Conservation (phyloP, 2,888 invertebrate species). For the Microctonus aethiopoides region DNA sequence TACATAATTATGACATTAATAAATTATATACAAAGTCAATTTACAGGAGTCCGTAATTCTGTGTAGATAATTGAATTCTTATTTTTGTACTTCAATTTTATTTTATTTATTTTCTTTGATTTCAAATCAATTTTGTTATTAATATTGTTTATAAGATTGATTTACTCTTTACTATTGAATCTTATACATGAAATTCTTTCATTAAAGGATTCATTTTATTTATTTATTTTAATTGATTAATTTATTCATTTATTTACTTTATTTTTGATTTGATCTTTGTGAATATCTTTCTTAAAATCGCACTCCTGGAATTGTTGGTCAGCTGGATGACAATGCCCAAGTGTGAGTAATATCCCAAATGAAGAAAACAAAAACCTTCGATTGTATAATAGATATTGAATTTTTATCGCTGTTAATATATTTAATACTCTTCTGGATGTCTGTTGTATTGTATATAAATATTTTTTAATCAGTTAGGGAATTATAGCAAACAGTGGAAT, state of each 20-base stretch:
- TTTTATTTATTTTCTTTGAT: constrained; percentile 25
- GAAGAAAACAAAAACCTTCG: constrained; percentile 35
- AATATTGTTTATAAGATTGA: constrained; percentile 18
- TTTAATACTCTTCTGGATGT: too few relatives aligned
- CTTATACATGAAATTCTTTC: constrained; percentile 14
- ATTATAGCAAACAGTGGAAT: not conserved
- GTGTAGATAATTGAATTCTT: constrained; percentile 22
- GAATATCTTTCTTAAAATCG: constrained; percentile 58
- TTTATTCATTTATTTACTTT: too few relatives aligned
- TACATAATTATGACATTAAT: constrained; percentile 65
- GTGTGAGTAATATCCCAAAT: constrained; percentile 64
- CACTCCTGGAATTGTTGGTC: constrained; percentile 67
- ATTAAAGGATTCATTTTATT: constrained; percentile 18
- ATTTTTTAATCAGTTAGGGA: not conserved
- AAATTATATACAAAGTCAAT: constrained; percentile 66
- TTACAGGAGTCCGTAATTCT: constrained; percentile 52
- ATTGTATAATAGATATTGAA: constrained; percentile 21
- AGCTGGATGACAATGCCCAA: constrained; percentile 63
- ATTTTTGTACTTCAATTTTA: constrained; percentile 24
- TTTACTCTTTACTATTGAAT: constrained; percentile 18
- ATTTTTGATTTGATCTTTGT: constrained; percentile 47
- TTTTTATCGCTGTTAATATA: constrained; percentile 37
- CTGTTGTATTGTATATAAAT: not conserved
- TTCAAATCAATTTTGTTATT: constrained; percentile 17
- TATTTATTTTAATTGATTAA: constrained; percentile 35